Base-by-base conservation (phyloP, 2,113 vertebrate genomes). In the Dipodomys spectabilis region DNA sequence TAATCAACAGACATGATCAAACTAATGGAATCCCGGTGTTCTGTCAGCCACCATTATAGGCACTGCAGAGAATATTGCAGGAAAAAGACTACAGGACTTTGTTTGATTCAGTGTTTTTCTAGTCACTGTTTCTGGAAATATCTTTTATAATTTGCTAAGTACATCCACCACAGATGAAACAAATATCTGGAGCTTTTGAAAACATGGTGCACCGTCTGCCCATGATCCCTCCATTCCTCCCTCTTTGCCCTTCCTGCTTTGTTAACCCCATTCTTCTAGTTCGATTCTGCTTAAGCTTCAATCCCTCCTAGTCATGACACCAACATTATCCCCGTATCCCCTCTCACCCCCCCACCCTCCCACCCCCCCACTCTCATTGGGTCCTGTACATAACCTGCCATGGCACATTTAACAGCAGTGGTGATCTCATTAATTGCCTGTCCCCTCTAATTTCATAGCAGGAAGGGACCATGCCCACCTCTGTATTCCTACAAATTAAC, bases 141-240 rank as follows among this genome's bases (percentile, higher is more conserved):
- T 12, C 49, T 49, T 39, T 49, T 12, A 49, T 49, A 49, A 49
- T 49, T 49, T 49, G 9, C 49, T 49, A 9, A 49, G 49, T 49
- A 49, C 49, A 49, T 49, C 49, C 12, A 49, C 49, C 49, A 49
- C 49, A 49, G 49, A 49, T 49, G 49, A 49, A 78, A 71, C 69
- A 75, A 94, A 16, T 20, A 32, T 39, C 77, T 65, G 82, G 49
- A 91, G 25, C 28, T 84, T 84, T 90, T 44, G 27, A 85, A 82
- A 91, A 74, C 81, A 71, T 25, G 32, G 23, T 65, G 73, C 3
- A 4, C 32, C 49, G 32, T 91, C 80, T 7, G 0, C 32, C n/a
- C 64, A 64, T 79, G 82, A 68, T 16, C 11, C 1, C 27, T 82
- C 62, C 88, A 32, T 82, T 82, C 15, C 39, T 57, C 11, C 15